Percentiles rank a stretch among this genome's conserved stretches.
phyloP scores from a whole-genome alignment of 2,888 invertebrate genomes.

The Thera britannica region DNA sequence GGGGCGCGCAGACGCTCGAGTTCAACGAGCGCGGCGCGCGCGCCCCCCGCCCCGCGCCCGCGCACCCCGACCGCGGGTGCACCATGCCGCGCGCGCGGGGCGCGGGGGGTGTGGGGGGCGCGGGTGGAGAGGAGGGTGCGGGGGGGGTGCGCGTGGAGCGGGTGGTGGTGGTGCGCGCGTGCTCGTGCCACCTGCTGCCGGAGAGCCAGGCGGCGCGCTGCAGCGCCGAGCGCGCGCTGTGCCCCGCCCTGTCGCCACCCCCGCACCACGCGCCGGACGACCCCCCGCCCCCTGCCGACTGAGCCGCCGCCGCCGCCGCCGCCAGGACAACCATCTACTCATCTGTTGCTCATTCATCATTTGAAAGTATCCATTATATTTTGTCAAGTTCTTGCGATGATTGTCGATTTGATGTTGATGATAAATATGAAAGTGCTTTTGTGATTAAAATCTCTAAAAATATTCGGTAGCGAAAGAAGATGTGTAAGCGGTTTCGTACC shows the following conservation, averaged over 20 bases:
- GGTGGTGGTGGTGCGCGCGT: conserved; percentile 50
- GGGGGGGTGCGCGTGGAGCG: conserved; percentile 36
- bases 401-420: background rate
- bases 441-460: no score
- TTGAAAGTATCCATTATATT: no score
- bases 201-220: conserved; percentile 52
- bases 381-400: background rate
- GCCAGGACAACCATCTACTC: no score
- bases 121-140: conserved; percentile 10
- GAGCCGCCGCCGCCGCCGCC: no score
- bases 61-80: conserved; percentile 39
- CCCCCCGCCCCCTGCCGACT: background rate
- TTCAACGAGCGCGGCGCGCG: conserved; percentile 57
- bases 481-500: no score
- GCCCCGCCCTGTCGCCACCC: background rate
- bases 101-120: conserved; percentile 5
- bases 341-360: no score
- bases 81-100: no score
- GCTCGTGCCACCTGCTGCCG: conserved; percentile 57
- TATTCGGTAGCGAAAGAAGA: no score
- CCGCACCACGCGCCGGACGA: background rate
- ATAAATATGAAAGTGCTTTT: background rate
- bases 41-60: conserved; percentile 45
- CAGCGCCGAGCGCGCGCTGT: conserved; percentile 11
- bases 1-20: conserved; percentile 53